Percentiles rank a stretch among this genome's conserved stretches.
Conservation (phyloP, 2,113 vertebrate genomes). For the Abramis brama region DNA sequence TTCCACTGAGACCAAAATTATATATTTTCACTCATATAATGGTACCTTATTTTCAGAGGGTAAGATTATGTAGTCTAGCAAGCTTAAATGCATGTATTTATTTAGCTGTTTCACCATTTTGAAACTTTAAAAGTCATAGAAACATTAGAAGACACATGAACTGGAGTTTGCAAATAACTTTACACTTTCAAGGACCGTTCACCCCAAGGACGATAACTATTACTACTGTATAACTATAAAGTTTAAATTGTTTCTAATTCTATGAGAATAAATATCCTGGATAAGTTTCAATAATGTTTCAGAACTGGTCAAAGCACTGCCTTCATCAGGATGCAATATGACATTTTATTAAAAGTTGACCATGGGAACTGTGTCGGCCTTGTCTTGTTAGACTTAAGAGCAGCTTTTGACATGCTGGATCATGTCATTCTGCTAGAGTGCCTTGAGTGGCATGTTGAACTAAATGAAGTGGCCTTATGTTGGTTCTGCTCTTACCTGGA, state of each 20-base stretch:
- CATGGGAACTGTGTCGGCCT: too few relatives aligned
- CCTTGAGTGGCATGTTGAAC: too few relatives aligned
- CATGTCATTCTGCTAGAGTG: too few relatives aligned
- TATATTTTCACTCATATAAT: constrained; percentile 35
- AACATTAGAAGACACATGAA: neutral
- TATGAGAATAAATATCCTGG: neutral
- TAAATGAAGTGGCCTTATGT: too few relatives aligned
- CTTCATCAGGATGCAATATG: too few relatives aligned
- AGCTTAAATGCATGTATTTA: neutral
- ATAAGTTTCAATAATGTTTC: too few relatives aligned
- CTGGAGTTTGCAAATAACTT: neutral
- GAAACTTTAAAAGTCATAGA: neutral
- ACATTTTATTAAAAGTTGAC: too few relatives aligned
- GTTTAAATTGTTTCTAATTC: neutral
- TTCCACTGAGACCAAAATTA: constrained; percentile 23
- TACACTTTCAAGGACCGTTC: neutral
- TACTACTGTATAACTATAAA: neutral
- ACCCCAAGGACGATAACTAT: neutral
- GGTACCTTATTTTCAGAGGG: constrained; percentile 6
- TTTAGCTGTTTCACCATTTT: constrained; percentile 16
- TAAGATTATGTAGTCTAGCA: constrained; percentile 2
- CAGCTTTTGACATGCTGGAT: too few relatives aligned
- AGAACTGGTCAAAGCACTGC: too few relatives aligned
- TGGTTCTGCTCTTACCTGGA: too few relatives aligned
- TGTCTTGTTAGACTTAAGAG: too few relatives aligned